Conservation (phyloP, 92 coral and sea anemone genomes). For the Scolanthus callimorphus region DNA sequence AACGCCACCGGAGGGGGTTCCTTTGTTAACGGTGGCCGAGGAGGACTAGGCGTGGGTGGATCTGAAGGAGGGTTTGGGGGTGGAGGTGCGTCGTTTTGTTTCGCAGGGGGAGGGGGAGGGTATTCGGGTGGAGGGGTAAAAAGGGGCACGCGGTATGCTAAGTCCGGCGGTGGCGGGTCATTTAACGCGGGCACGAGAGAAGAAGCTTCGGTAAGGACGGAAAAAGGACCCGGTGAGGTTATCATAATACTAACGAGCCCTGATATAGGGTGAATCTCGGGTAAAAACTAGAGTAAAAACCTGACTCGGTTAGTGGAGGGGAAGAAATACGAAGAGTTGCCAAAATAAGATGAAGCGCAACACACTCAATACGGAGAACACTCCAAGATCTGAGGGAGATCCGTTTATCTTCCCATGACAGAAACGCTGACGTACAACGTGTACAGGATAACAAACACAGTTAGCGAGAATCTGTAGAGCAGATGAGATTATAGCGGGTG, state of each 20-base stretch:
- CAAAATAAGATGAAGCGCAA: too few species aligned
- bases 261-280: conserved; percentile 3
- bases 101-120: conserved; percentile 96
- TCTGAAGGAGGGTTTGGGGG: conserved; percentile 89
- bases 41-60: conserved; percentile 31
- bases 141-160: conserved; percentile 15
- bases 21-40: conserved; percentile 67
- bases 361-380: too few species aligned
- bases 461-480: too few species aligned
- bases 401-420: too few species aligned
- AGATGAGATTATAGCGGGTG: too few species aligned
- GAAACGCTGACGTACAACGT: too few species aligned
- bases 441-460: too few species aligned
- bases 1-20: conserved; percentile 27
- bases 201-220: conserved; percentile 11
- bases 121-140: conserved; percentile 92
- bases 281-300: too few species aligned
- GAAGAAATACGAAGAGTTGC: too few species aligned
- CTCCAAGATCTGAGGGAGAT: too few species aligned
- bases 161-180: conserved; percentile 94
- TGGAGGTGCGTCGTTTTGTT: conserved; percentile 61
- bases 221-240: conserved; percentile 56
- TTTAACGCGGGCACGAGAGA: conserved; percentile 48
- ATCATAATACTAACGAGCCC: conserved; percentile 31
- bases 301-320: too few species aligned